These are phyloP conservation scores for Patella pellucida DNA, from an alignment of 2,888 invertebrate species.

Conservation along the genomic window DNA sequence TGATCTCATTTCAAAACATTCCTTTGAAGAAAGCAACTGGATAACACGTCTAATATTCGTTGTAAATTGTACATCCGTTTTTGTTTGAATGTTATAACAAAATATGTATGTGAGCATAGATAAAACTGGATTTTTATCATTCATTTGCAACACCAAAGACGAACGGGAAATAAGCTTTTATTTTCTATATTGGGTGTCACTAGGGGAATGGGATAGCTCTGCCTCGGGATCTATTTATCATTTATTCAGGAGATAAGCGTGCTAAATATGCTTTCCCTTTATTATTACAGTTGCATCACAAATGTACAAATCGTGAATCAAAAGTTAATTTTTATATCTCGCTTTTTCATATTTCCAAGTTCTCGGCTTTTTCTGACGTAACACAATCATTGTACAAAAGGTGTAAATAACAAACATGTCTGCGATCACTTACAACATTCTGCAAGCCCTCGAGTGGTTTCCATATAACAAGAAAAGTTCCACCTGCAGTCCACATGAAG, in stretches of 20 bases:
- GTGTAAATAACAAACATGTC: neutral
- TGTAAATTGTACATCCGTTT: no score
- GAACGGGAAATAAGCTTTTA: no score
- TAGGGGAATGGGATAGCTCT: neutral
- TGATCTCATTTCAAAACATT: no score
- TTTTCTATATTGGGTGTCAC: no score
- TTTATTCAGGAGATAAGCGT: neutral
- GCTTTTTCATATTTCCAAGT: neutral
- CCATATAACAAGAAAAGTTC: neutral
- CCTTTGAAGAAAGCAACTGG: no score
- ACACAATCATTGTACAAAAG: neutral
- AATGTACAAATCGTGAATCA: neutral
- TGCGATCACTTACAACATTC: neutral
- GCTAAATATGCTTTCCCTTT: neutral
- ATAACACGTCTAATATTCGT: no score
- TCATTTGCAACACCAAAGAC: no score
- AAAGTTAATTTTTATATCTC: neutral
- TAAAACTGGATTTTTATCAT: no score
- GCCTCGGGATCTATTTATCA: neutral
- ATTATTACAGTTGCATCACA: slow-evolving; percentile 9
- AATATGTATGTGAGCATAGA: no score
- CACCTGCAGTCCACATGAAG: slow-evolving; percentile 4
- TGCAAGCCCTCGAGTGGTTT: slow-evolving; percentile 8
- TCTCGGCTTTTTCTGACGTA: slow-evolving; percentile 7
- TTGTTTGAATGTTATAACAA: no score